Base-by-base conservation (phyloP, 2,888 invertebrate species). In the Eupithecia centaureata region DNA sequence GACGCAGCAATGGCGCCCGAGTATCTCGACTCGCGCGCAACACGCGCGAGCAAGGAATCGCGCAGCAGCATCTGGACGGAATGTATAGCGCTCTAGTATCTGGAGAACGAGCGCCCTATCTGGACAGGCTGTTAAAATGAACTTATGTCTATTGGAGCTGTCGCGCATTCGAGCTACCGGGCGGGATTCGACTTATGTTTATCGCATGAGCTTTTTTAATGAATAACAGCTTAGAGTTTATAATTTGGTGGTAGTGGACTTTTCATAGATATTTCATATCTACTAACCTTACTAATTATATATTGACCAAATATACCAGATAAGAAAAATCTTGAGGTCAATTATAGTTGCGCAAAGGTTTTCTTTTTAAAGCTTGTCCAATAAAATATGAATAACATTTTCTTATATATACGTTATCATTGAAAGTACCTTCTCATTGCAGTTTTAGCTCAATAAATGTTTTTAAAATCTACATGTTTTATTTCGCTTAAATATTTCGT, bases 381-480 rank as follows among this genome's bases (percentile, higher is more conserved):
- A 42, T 42, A 42, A 18, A 42, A 22, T 22, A 42, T 8, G 1
- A 47, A 22, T 47, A 18, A 18, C 18, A 42, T 42, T 42, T 22
- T 18, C 38, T 42, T 8, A 2, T n/a, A n/a, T n/a, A n/a, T n/a
- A n/a, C 10, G 7, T 22, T 12, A 47, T 47, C 10, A 22, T 10
- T 22, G 18, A 2, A 18, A 47, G 10, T 18, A 22, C n/a, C 10
- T 32, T 4, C 15, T 12, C 10, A 12, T 12, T 22, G 10, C 47
- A 10, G 47, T 22, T 18, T 47, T n/a, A 12, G 10, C 47, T 47
- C 70, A 85, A 84, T 82, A 85, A 85, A 85, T 75, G 69, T 77
- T 79, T 68, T 74, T 71, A 47, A 77, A 73, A 73, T 71, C 73
- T 68, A 75, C 73, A 78, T 86, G 82, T 86, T 86, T 87, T 85